These are phyloP conservation scores for Umimayanthus chanpuru DNA, from an alignment of 92 coral and sea anemone species.

Conservation along the genomic window DNA sequence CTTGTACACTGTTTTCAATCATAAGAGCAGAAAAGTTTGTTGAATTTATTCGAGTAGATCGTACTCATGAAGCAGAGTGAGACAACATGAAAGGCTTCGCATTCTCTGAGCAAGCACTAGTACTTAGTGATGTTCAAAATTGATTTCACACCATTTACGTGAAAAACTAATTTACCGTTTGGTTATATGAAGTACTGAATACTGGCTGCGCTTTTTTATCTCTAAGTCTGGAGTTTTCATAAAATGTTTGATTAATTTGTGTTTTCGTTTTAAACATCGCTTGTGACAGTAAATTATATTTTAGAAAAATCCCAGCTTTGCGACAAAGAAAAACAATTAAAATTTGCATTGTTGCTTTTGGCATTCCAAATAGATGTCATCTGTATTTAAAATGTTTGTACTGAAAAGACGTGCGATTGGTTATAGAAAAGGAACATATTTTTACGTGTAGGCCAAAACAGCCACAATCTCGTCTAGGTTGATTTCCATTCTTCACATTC, in stretches of 20 bases:
- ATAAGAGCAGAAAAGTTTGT: too few relatives aligned
- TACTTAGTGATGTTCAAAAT: too few relatives aligned
- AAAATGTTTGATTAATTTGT: too few relatives aligned
- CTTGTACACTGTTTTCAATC: neutral
- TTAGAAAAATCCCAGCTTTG: neutral
- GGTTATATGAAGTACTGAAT: too few relatives aligned
- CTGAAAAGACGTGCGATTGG: neutral
- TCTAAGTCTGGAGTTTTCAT: neutral
- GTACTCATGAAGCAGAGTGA: too few relatives aligned
- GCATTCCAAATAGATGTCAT: neutral
- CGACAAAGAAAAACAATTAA: neutral
- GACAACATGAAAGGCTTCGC: too few relatives aligned
- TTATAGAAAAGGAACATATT: neutral
- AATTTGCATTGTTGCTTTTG: neutral
- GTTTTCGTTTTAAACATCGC: neutral
- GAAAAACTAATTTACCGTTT: too few relatives aligned
- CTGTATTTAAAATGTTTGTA: neutral
- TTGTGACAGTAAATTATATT: neutral
- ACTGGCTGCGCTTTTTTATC: too few relatives aligned
- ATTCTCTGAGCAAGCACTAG: too few relatives aligned
- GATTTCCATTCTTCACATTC: neutral
- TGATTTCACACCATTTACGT: too few relatives aligned
- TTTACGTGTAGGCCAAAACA: neutral
- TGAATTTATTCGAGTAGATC: too few relatives aligned
- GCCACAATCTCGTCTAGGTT: neutral